These are phyloP conservation scores for Oncopodura yosiiana DNA, from an alignment of 1,140 invertebrate species.

Conservation along the genomic window DNA sequence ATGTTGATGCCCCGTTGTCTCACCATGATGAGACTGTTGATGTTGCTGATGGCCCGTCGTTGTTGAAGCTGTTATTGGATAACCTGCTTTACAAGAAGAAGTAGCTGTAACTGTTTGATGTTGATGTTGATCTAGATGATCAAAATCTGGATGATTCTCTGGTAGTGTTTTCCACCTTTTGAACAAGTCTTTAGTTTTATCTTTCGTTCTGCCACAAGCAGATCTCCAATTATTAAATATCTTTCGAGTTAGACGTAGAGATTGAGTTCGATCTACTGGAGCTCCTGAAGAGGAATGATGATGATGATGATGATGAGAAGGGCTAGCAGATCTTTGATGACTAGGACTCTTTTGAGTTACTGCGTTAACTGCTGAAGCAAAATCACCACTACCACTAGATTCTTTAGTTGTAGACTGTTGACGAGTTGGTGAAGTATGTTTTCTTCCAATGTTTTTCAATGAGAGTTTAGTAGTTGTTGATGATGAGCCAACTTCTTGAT, in stretches of 20 bases:
- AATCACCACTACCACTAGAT: too few relatives aligned
- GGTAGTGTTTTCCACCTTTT: constrained; percentile 34
- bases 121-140: constrained; percentile 3
- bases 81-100: too few relatives aligned
- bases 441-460: too few relatives aligned
- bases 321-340: too few relatives aligned
- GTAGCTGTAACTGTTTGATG: neutral
- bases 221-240: constrained; percentile 34
- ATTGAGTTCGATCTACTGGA: constrained; percentile 26
- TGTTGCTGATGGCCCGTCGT: constrained; percentile 10
- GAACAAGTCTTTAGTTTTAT: constrained; percentile 33
- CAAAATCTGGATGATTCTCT: constrained; percentile 34
- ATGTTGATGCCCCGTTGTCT: constrained; percentile 2
- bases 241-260: constrained; percentile 25
- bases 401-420: too few relatives aligned
- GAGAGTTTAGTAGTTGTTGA: too few relatives aligned
- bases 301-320: too few relatives aligned
- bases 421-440: too few relatives aligned
- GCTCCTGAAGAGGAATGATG: constrained; percentile 1
- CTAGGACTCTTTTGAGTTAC: too few relatives aligned
- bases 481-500: too few relatives aligned
- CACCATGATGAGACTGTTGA: neutral
- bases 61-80: neutral
- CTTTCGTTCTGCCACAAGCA: constrained; percentile 34
- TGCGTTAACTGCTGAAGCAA: too few relatives aligned